phyloP scores from a whole-genome alignment of 2,888 invertebrate genomes.

The Pristionchus fissidentatus region DNA sequence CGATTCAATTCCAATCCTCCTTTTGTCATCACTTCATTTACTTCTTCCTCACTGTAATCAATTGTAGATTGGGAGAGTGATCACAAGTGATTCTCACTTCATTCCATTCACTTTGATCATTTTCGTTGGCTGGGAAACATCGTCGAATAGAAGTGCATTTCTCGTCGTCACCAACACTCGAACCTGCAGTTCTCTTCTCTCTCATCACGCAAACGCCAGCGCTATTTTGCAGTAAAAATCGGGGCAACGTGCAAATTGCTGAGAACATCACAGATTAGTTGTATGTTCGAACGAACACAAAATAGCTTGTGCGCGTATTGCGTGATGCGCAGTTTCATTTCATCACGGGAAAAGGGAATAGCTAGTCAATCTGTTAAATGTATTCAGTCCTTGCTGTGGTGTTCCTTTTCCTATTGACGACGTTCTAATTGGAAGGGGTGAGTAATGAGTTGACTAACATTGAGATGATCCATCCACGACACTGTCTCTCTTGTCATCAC shows the following conservation, averaged over 20 bases:
- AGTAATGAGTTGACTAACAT: slow-evolving; percentile 2
- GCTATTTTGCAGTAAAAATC: neutral
- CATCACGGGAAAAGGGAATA: no score
- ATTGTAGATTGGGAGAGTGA: neutral
- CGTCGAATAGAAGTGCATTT: slow-evolving; percentile 43
- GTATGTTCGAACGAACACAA: no score
- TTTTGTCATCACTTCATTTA: neutral
- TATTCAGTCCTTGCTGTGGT: neutral
- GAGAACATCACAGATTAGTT: no score
- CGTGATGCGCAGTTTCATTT: no score
- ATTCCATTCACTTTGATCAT: slow-evolving; percentile 29
- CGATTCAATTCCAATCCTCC: neutral
- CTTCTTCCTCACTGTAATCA: neutral
- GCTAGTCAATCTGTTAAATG: no score
- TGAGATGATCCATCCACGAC: slow-evolving; percentile 44
- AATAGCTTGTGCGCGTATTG: no score
- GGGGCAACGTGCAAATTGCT: no score
- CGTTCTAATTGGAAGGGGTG: neutral
- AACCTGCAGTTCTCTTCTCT: slow-evolving; percentile 13
- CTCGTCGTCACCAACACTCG: slow-evolving; percentile 38
- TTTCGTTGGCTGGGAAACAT: slow-evolving; percentile 18
- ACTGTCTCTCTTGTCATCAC: slow-evolving; percentile 21
- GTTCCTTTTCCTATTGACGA: neutral
- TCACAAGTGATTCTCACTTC: neutral
- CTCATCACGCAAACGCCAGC: no score